Conservation (phyloP, 2,797 vertebrate genomes). For the Lindbergichthys nudifrons region DNA sequence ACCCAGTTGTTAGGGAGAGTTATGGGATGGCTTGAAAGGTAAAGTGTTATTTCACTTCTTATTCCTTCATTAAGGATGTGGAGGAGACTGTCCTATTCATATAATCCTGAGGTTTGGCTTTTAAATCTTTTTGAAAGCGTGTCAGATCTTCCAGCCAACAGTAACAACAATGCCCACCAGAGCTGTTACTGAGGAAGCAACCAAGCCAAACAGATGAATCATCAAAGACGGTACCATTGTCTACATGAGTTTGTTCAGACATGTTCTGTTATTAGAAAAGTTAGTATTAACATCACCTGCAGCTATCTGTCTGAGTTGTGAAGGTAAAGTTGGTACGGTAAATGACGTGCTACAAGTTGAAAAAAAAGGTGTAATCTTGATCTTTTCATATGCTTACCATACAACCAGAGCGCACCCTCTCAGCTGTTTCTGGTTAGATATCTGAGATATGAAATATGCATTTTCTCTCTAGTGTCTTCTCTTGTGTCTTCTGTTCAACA, state of each 20-base stretch:
- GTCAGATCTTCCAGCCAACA: slow-evolving; percentile 51
- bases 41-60: slow-evolving; percentile 14
- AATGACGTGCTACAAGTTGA: background rate
- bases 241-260: slow-evolving; percentile 67
- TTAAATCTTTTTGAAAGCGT: slow-evolving; percentile 39
- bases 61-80: slow-evolving; percentile 6
- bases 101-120: slow-evolving; percentile 35
- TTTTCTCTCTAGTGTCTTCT: background rate
- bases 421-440: slow-evolving; percentile 19
- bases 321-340: slow-evolving; percentile 7
- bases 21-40: slow-evolving; percentile 33
- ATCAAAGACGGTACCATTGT: slow-evolving; percentile 60
- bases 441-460: background rate
- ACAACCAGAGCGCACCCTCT: slow-evolving; percentile 1
- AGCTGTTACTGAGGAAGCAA: slow-evolving; percentile 45
- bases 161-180: slow-evolving; percentile 13
- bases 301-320: slow-evolving; percentile 28
- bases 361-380: no score
- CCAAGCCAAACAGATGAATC: slow-evolving; percentile 65
- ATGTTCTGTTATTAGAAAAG: slow-evolving; percentile 64
- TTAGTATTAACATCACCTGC: slow-evolving; percentile 51
- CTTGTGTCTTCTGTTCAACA: background rate
- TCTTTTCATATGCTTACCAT: background rate
- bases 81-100: slow-evolving; percentile 1
- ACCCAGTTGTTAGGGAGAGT: slow-evolving; percentile 57